Evolutionary conservation across 2,797 vertebrate species (phyloP).

Genomic region (Acipenser oxyrinchus): DNA sequence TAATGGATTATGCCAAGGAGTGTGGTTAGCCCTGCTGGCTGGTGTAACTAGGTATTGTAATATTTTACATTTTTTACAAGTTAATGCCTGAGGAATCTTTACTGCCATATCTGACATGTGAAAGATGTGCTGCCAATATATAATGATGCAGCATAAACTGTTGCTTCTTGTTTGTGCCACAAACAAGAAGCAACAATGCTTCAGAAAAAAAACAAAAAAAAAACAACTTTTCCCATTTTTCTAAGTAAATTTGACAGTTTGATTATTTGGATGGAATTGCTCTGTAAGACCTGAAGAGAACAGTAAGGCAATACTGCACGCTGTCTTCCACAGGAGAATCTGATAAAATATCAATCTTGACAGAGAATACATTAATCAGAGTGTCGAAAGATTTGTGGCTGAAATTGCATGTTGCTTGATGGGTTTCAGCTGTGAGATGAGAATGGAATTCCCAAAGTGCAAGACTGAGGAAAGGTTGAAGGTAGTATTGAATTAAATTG

Average conservation of each 20-base stretch:
- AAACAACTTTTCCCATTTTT: constrained; percentile 1
- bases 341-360: constrained; percentile 11
- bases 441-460: background rate
- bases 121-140: background rate
- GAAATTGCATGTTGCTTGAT: background rate
- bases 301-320: background rate
- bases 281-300: constrained; percentile 5
- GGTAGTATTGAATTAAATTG: too few relatives aligned
- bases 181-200: background rate
- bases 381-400: constrained; percentile 6
- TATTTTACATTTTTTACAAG: constrained; percentile 7
- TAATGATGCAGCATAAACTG: background rate
- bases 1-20: background rate
- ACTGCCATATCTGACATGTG: background rate
- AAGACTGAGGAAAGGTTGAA: background rate
- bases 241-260: constrained; percentile 16
- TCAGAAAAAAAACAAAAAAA: background rate
- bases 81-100: background rate
- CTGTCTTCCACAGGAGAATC: constrained; percentile 1
- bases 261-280: constrained; percentile 8
- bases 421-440: background rate
- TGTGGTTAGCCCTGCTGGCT: constrained; percentile 1
- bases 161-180: background rate
- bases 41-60: constrained; percentile 6
- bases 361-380: constrained; percentile 2